Base-by-base conservation (phyloP, 23 tunicate species). In the Oikopleura vanhoeffeni region DNA sequence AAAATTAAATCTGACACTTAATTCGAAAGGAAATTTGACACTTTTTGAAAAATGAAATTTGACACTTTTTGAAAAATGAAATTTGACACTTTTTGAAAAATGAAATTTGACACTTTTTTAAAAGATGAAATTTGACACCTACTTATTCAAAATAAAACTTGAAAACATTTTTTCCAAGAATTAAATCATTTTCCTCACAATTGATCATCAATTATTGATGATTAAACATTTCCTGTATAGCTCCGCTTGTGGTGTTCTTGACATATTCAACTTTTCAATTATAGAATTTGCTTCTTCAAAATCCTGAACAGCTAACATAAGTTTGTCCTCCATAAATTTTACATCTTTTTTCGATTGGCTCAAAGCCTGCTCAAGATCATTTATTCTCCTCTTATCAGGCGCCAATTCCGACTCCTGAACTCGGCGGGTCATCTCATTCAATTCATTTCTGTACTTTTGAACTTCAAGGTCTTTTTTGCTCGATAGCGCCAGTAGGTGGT, bases 251-350 rank as follows among this genome's bases (percentile, higher is more conserved):
- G 67, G 83, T 18, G 83, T 36, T 27, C 24, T 0, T 0, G 28
- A 39, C 38, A 89, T 90, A 85, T 92, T 92, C 24, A 40, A 76
- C 40, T 87, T 84, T 79, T 89, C 97, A 36, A 77, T 87, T 83
- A 89, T 85, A 39, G 85, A 88, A 40, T 87, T 89, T 2, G 39
- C n/a, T 40, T 67, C 83, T 60, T 89, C 85, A 40, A 87, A 1
- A 40, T 89, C 90, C 3, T 57, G 38, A 32, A 67, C 82, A n/a
- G 85, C 41, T 39, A 57, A 87, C 1, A 84, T 85, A 36, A 92
- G 79, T 42, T 71, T 71, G 2, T 71, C 79, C 38, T 71, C 79
- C 35, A 71, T 18, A 30, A 71, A 18, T 18, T 30, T 32, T 18
- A 24, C 35, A 18, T 71, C 32, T 30, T 2, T 33, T 2, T 18